phyloP scores from a whole-genome alignment of 2,113 vertebrate species.

The Ursus arctos region DNA sequence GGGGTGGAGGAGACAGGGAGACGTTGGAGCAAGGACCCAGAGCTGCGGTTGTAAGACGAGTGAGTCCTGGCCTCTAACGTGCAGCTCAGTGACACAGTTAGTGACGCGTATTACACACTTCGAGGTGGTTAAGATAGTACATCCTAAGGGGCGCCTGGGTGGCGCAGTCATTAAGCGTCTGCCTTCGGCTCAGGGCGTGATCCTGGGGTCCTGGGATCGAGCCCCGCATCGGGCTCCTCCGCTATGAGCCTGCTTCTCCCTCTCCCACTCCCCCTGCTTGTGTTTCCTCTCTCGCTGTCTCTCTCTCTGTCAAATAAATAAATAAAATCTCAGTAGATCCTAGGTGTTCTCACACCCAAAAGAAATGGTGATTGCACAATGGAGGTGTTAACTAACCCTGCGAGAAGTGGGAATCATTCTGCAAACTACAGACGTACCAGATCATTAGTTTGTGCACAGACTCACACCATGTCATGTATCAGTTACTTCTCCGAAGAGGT shows the following conservation, averaged over 20 bases:
- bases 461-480: fast-evolving
- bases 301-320: too few relatives aligned
- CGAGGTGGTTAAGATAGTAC: not conserved
- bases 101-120: fast-evolving
- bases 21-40: not conserved
- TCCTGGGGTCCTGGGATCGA: too few relatives aligned
- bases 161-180: too few relatives aligned
- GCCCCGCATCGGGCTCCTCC: too few relatives aligned
- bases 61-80: fast-evolving
- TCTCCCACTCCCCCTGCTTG: too few relatives aligned
- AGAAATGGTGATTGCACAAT: too few relatives aligned
- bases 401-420: not conserved
- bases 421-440: not conserved
- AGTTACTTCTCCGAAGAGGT: too few relatives aligned
- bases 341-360: not conserved
- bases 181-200: too few relatives aligned
- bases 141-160: not conserved
- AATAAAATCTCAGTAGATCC: not conserved
- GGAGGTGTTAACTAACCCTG: not conserved
- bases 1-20: not conserved
- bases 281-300: too few relatives aligned
- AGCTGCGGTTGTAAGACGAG: fast-evolving
- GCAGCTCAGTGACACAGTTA: fast-evolving
- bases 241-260: too few relatives aligned
- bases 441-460: not conserved